phyloP scores from a whole-genome alignment of 2,797 vertebrate species.

The Falco biarmicus region DNA sequence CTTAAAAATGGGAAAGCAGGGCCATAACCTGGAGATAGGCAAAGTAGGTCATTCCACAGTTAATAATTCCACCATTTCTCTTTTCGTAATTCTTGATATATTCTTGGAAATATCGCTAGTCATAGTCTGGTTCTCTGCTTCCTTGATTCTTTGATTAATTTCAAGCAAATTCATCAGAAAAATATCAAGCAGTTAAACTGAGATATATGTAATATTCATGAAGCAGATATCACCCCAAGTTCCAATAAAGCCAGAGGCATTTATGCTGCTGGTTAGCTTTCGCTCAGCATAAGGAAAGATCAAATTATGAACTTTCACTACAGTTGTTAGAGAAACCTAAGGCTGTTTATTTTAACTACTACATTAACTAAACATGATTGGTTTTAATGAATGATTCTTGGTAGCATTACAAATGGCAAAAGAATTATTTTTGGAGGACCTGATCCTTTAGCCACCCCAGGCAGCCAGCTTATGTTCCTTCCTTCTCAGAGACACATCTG shows the following conservation, averaged over 20 bases:
- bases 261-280: background rate
- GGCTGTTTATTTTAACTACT: background rate
- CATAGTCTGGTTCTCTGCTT: background rate
- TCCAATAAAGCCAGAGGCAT: background rate
- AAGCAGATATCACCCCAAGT: background rate
- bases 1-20: background rate
- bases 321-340: background rate
- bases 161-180: background rate
- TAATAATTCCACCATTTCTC: background rate
- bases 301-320: background rate
- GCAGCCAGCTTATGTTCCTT: background rate
- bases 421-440: background rate
- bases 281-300: background rate
- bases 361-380: background rate
- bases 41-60: background rate
- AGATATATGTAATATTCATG: background rate
- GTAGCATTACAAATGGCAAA: background rate
- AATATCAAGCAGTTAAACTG: background rate
- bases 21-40: background rate
- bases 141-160: background rate
- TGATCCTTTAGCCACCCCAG: background rate
- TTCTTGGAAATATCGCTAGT: background rate
- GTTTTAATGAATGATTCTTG: background rate
- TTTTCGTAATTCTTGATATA: background rate
- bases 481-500: background rate